A percentile compares a stretch with the other conserved stretches of the same genome.
Evolutionary conservation across 2,797 vertebrate genomes (phyloP).

Genomic region (Brachyrhaphis roseni): DNA sequence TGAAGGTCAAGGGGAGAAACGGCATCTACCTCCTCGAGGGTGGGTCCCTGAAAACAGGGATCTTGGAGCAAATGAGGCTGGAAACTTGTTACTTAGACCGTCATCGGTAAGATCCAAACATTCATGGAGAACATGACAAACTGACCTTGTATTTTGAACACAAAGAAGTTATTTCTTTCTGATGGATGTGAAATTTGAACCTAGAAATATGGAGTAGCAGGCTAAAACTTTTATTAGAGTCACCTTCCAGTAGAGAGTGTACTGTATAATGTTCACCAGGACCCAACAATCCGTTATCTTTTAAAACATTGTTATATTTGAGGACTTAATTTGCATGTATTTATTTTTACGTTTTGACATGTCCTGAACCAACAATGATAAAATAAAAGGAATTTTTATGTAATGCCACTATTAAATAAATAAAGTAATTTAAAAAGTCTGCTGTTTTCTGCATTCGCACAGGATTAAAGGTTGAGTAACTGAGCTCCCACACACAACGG

Average conservation of each 20-base stretch:
- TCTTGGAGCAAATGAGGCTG: conserved; percentile 53
- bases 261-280: not conserved
- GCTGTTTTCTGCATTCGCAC: not conserved
- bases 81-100: conserved; percentile 53
- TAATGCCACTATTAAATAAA: not conserved
- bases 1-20: conserved; percentile 3
- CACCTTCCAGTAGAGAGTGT: not conserved
- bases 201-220: not conserved
- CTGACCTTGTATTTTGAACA: not conserved
- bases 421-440: no score
- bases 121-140: conserved; percentile 18
- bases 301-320: not conserved
- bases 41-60: conserved; percentile 67
- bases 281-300: not conserved
- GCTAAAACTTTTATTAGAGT: not conserved
- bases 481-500: conserved; percentile 4
- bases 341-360: not conserved
- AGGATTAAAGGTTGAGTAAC: conserved; percentile 14
- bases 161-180: not conserved
- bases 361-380: not conserved
- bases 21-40: conserved; percentile 7
- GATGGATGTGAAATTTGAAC: not conserved
- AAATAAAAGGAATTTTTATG: not conserved
- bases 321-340: not conserved
- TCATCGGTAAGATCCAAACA: conserved; percentile 6